Evolutionary conservation across 2,797 vertebrate species (phyloP).

Genomic region (Lithobates pipiens): DNA sequence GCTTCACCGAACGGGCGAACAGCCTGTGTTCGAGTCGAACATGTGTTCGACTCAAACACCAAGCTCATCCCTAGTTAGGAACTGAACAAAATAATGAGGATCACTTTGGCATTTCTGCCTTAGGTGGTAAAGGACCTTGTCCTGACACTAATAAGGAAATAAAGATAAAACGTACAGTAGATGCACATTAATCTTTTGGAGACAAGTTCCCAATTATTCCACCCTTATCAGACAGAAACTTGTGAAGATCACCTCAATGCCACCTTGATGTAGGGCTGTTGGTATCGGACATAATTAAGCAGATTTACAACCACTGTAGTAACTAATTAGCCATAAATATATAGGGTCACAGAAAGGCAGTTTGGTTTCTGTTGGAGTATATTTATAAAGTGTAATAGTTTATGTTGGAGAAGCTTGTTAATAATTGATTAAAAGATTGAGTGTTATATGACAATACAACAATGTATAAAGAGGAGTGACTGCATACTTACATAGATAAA

Average conservation of each 20-base stretch:
- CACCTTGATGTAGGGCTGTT: neutral
- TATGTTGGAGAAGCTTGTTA: slow-evolving; percentile 18
- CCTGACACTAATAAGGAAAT: too few species aligned
- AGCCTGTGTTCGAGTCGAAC: too few species aligned
- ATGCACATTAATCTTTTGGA: too few species aligned
- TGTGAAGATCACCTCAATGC: neutral
- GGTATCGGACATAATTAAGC: neutral
- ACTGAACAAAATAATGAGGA: too few species aligned
- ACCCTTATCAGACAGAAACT: neutral
- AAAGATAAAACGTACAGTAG: too few species aligned
- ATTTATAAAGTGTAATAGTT: slow-evolving; percentile 27
- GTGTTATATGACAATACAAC: neutral
- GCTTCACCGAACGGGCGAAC: too few species aligned
- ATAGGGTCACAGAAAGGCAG: neutral
- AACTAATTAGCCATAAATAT: slow-evolving; percentile 32
- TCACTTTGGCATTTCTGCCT: too few species aligned
- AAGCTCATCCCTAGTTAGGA: too few species aligned
- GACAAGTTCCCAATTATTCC: too few species aligned
- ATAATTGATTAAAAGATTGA: slow-evolving; percentile 27
- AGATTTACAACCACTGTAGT: slow-evolving; percentile 11
- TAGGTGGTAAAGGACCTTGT: too few species aligned
- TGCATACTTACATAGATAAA: neutral
- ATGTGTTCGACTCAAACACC: too few species aligned
- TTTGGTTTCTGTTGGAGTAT: neutral
- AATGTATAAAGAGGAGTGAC: neutral